Conservation (phyloP, 2,888 invertebrate genomes). For the Adineta ricciae region DNA sequence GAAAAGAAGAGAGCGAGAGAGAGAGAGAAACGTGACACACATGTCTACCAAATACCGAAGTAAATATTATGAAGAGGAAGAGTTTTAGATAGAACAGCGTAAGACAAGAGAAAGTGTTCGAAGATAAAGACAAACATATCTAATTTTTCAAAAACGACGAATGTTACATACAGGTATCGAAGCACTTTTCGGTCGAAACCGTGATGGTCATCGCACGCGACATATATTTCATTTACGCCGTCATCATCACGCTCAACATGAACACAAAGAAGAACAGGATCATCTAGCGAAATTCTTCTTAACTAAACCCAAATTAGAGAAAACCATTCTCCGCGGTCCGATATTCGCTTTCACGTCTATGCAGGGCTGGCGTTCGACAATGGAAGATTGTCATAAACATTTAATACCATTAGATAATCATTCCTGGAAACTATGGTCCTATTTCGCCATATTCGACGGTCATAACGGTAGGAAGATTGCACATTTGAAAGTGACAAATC, state of each 20-base stretch:
- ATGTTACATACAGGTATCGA: not conserved
- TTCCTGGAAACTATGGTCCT: constrained; percentile 57
- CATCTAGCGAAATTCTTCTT: constrained; percentile 62
- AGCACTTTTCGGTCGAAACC: not conserved
- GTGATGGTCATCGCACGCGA: not conserved
- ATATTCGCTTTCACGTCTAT: constrained; percentile 65
- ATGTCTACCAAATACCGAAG: too few relatives aligned
- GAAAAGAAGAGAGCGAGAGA: not conserved
- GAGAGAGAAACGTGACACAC: not conserved
- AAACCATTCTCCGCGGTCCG: constrained; percentile 82
- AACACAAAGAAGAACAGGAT: not conserved
- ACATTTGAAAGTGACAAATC: too few relatives aligned
- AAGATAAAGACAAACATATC: not conserved
- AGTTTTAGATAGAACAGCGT: not conserved
- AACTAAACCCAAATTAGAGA: constrained; percentile 95
- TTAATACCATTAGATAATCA: constrained; percentile 61
- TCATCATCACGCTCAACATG: not conserved
- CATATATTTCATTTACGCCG: not conserved
- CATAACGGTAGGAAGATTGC: constrained; percentile 81
- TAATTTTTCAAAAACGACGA: not conserved
- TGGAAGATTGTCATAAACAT: constrained; percentile 89
- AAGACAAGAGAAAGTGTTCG: not conserved
- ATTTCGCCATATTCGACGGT: constrained; percentile 98
- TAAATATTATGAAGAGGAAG: not conserved
- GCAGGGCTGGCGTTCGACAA: constrained; percentile 93